Base-by-base conservation (phyloP, 2,113 vertebrate species). In the human region DNA sequence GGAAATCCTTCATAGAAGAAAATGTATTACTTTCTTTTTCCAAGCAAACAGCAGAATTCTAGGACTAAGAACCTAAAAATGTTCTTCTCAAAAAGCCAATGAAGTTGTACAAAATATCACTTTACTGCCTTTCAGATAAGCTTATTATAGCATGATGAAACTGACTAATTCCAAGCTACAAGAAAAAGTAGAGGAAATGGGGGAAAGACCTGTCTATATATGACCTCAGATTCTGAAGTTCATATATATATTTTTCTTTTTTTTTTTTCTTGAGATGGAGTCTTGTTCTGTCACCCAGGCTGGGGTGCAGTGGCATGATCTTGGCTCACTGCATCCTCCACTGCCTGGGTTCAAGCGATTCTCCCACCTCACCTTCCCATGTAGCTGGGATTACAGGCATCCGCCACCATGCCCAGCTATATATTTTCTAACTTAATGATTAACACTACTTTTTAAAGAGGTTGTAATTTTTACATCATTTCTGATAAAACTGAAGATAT, bases 1-100 rank as follows among this genome's bases (percentile, higher is more conserved):
- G 99, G 99, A 97, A 99, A 99, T 90, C 99, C 99, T 99, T 97
- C 86, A 93, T 3, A 95, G 90, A 94, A 98, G 55, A 98, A 79
- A 94, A 95, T 18, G 8, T 50, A 78, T 96, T 96, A 95, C 32
- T 94, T 96, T 85, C n/a, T 93, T 84, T 96, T 86, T n/a, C 61
- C 7, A 95, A 78, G 57, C 50, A 97, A 94, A 89, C 10, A 90
- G 5, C 82, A 95, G 50, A 96, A 96, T 92, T 96, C 70, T 88
- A 85, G 57, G 50, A 93, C n/a, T 70, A 89, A 25, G 40, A 96
- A 88, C 40, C 76, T 96, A 78, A 92, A 96, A 40, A 73, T 52
- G 50, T 70, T 95, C 59, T 45, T 93, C 92, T 2, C 6, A 89
- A 50, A 94, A 57, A 88, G 70, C 23, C 27, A 59, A 96, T 10